Percentiles rank a stretch among this genome's conserved stretches.
Conservation (phyloP, 2,113 vertebrate species). For the Actinemys pallida region DNA sequence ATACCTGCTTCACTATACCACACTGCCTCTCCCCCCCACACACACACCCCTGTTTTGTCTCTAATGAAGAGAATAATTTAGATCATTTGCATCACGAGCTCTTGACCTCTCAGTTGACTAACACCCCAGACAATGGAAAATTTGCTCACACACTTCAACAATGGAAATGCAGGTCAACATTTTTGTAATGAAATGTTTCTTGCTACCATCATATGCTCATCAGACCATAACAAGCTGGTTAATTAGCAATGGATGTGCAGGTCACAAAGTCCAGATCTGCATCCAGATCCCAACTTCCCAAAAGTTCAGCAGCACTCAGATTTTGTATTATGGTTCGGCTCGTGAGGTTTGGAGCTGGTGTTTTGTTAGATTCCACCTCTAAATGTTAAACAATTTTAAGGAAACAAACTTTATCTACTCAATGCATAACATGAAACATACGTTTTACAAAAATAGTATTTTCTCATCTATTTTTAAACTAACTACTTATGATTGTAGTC, state of each 20-base stretch:
- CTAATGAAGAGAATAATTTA: not conserved
- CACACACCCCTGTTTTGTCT: not conserved
- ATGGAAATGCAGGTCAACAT: not conserved
- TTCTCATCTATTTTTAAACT: slow-evolving; percentile 39
- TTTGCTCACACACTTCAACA: not conserved
- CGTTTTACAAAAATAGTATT: slow-evolving; percentile 1
- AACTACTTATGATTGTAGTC: not conserved
- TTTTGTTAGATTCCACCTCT: not conserved
- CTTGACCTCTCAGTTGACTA: not conserved
- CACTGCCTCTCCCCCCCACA: not conserved
- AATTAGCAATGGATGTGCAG: not conserved
- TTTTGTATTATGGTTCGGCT: not conserved
- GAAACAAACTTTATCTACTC: slow-evolving; percentile 22
- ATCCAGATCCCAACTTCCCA: not conserved
- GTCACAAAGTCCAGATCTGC: not conserved
- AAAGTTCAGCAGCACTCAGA: slow-evolving; percentile 22
- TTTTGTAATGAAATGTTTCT: not conserved
- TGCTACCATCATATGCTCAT: not conserved
- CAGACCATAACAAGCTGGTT: not conserved
- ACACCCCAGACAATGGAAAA: not conserved
- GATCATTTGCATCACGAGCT: not conserved
- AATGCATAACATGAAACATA: not conserved
- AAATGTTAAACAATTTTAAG: not conserved
- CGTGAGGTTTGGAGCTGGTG: not conserved
- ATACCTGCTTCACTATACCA: too few relatives aligned